phyloP scores from a whole-genome alignment of 2,888 invertebrate genomes.

The Dilophus febrilis region DNA sequence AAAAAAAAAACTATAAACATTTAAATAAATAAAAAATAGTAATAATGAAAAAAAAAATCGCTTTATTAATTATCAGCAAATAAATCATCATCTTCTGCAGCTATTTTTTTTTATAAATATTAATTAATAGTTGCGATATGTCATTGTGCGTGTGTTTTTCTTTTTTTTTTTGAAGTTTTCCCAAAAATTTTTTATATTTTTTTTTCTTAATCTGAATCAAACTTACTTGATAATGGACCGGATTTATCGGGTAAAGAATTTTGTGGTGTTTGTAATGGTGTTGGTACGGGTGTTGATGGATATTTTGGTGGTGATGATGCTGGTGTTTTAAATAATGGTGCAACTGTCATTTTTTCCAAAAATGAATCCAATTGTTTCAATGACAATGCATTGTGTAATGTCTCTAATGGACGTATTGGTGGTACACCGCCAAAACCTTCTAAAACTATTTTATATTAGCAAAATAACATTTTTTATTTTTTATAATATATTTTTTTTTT shows the following conservation, averaged over 20 bases:
- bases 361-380: slow-evolving; percentile 80
- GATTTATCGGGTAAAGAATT: slow-evolving; percentile 17
- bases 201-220: slow-evolving; percentile 5
- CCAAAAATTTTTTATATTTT: background rate
- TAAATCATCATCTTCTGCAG: no score
- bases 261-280: slow-evolving; percentile 21
- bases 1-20: no score
- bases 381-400: slow-evolving; percentile 91
- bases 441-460: slow-evolving; percentile 35
- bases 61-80: no score
- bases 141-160: no score
- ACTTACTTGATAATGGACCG: slow-evolving; percentile 11
- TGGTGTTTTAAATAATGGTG: slow-evolving; percentile 55
- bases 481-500: no score
- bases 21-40: no score
- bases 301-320: slow-evolving; percentile 52
- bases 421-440: slow-evolving; percentile 87
- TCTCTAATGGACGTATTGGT: slow-evolving; percentile 90
- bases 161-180: no score
- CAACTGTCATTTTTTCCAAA: slow-evolving; percentile 68
- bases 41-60: no score
- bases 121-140: background rate
- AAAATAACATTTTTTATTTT: no score
- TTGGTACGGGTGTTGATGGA: slow-evolving; percentile 36
- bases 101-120: no score